Conservation (phyloP, 1,140 invertebrate species). For the Mizuhopecten yessoensis region DNA sequence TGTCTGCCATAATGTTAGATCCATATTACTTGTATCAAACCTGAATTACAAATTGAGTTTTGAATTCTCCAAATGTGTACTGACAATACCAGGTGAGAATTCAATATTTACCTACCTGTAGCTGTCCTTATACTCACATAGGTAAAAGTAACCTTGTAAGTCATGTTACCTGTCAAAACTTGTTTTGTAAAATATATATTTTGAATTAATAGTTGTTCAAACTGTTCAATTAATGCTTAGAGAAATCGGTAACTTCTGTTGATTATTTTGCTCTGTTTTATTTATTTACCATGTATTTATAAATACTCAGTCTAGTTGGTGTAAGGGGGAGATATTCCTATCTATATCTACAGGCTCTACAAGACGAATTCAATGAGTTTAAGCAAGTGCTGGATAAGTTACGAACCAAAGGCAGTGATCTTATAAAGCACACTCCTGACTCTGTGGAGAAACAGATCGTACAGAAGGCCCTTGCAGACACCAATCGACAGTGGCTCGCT, state of each 20-base stretch:
- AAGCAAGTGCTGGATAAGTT: slow-evolving; percentile 72
- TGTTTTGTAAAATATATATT: background rate
- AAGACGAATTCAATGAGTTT: slow-evolving; percentile 73
- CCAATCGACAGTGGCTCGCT: slow-evolving; percentile 89
- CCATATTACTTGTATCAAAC: background rate
- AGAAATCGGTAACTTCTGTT: too few relatives aligned
- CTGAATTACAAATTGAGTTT: slow-evolving; percentile 29
- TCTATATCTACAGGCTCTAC: slow-evolving; percentile 65
- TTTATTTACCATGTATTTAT: too few relatives aligned
- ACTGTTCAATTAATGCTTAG: background rate
- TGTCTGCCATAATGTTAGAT: background rate
- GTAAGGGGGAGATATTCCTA: too few relatives aligned
- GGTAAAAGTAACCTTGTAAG: slow-evolving; percentile 13
- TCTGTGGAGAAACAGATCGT: slow-evolving; percentile 73
- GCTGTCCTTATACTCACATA: background rate
- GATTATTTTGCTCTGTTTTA: too few relatives aligned
- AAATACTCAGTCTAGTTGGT: too few relatives aligned
- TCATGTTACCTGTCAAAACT: background rate
- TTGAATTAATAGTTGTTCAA: background rate
- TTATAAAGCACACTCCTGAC: slow-evolving; percentile 73
- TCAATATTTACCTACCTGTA: background rate
- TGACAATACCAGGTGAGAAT: slow-evolving; percentile 26
- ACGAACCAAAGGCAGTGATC: slow-evolving; percentile 71
- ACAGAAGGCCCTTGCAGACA: slow-evolving; percentile 72
- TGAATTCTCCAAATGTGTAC: background rate